Evolutionary conservation across 1,140 invertebrate genomes (phyloP).

Genomic region (Aethina tumida): DNA sequence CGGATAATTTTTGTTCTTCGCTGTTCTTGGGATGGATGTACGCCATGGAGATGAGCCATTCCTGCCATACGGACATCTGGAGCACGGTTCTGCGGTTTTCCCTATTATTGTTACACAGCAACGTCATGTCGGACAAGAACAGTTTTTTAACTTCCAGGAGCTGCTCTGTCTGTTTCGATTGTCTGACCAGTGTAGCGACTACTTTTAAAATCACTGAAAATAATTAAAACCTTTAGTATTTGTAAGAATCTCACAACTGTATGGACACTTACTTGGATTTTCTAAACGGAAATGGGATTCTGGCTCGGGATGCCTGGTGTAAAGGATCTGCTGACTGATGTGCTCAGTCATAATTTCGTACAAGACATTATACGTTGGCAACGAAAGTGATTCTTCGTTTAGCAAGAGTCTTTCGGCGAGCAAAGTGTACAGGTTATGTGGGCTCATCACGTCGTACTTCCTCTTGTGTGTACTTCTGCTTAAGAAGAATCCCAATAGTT

Average conservation of each 20-base stretch:
- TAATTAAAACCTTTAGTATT: constrained; percentile 2
- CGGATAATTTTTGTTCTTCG: constrained; percentile 93
- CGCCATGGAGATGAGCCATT: constrained; percentile 98
- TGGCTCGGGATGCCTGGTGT: constrained; percentile 84
- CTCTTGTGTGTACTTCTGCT: constrained; percentile 93
- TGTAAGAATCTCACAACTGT: constrained; percentile 6
- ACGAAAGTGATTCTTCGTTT: constrained; percentile 78
- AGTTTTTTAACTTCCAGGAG: constrained; percentile 90
- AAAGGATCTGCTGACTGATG: constrained; percentile 88
- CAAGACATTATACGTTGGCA: constrained; percentile 97
- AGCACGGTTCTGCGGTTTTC: constrained; percentile 95
- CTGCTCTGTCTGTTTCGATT: constrained; percentile 88
- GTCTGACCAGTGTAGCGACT: constrained; percentile 90
- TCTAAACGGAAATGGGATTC: constrained; percentile 91
- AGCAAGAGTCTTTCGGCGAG: constrained; percentile 85
- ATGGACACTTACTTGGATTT: constrained; percentile 79
- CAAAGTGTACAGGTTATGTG: constrained; percentile 94
- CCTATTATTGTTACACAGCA: constrained; percentile 92
- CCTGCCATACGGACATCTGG: constrained; percentile 99
- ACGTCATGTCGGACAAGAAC: constrained; percentile 95
- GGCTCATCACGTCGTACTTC: constrained; percentile 97
- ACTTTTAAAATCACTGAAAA: constrained; percentile 94
- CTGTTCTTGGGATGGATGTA: constrained; percentile 94
- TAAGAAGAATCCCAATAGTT: constrained; percentile 90
- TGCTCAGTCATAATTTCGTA: constrained; percentile 98